Conservation (phyloP, 2,797 vertebrate genomes). For the Xenopus petersii region DNA sequence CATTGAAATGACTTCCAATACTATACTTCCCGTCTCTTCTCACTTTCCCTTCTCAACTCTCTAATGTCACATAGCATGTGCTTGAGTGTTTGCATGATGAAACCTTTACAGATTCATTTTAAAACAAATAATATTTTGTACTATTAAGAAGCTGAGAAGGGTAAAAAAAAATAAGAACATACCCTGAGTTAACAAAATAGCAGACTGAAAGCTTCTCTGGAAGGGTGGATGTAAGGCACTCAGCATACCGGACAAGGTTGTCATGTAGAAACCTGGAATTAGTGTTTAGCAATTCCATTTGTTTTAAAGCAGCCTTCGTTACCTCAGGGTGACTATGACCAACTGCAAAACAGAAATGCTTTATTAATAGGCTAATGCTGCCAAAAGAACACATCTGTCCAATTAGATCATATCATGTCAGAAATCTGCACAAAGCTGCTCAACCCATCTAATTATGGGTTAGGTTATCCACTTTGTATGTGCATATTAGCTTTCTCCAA, state of each 20-base stretch:
- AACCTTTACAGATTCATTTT: too few relatives aligned
- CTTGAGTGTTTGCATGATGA: too few relatives aligned
- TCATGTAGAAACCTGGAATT: constrained; percentile 95
- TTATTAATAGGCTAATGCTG: constrained; percentile 18
- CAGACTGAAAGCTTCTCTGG: constrained; percentile 86
- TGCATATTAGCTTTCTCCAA: constrained; percentile 5
- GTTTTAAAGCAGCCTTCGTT: constrained; percentile 78
- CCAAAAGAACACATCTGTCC: constrained; percentile 22
- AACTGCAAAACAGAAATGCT: constrained; percentile 64
- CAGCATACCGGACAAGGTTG: constrained; percentile 87
- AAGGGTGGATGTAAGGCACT: constrained; percentile 82
- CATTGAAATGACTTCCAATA: too few relatives aligned
- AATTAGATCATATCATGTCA: constrained; percentile 22
- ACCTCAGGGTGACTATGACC: constrained; percentile 93
- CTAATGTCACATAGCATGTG: too few relatives aligned
- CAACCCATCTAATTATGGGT: neutral
- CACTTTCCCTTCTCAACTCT: too few relatives aligned
- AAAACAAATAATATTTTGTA: too few relatives aligned
- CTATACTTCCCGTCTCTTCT: too few relatives aligned
- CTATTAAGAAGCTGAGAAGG: too few relatives aligned
- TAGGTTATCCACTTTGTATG: constrained; percentile 5
- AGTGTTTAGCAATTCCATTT: constrained; percentile 93
- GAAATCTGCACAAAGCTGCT: constrained; percentile 1
- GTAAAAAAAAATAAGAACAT: constrained; percentile 48
- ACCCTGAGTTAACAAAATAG: constrained; percentile 98